Evolutionary conservation across 2,113 vertebrate species (phyloP).

Genomic region (Nyctereutes procyonoides): DNA sequence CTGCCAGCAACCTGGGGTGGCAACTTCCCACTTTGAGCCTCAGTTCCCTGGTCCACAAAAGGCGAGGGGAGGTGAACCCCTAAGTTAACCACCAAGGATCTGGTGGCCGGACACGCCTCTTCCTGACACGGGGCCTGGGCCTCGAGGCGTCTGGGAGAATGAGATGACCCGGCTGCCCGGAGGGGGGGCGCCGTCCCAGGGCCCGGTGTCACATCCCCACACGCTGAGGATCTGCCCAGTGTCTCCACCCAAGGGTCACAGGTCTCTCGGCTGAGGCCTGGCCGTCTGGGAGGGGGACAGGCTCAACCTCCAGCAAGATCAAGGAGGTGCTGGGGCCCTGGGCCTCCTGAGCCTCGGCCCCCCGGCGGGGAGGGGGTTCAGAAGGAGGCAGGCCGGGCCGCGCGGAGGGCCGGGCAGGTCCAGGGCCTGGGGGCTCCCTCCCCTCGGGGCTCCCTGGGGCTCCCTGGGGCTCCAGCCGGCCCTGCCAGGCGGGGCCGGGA

Average conservation of each 20-base stretch:
- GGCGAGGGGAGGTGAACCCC: not conserved
- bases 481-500: rapidly evolving
- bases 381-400: not conserved
- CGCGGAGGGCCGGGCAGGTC: not conserved
- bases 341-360: not conserved
- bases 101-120: conserved; percentile 72
- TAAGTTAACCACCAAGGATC: conserved; percentile 54
- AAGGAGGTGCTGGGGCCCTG: not conserved
- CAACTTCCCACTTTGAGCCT: not conserved
- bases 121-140: conserved; percentile 60
- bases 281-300: conserved; percentile 18
- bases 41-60: not conserved
- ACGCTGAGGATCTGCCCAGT: not conserved
- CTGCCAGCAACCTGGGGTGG: not conserved
- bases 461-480: not conserved
- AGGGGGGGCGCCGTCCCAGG: not conserved
- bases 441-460: not conserved
- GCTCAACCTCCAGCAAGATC: not conserved
- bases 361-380: not conserved
- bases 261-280: conserved; percentile 46
- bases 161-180: not conserved
- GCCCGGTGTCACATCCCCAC: conserved; percentile 29
- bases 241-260: conserved; percentile 66
- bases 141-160: conserved; percentile 9
- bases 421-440: not conserved